These are phyloP conservation scores for Semicossyphus pulcher DNA, from an alignment of 2,113 vertebrate species.

Conservation along the genomic window DNA sequence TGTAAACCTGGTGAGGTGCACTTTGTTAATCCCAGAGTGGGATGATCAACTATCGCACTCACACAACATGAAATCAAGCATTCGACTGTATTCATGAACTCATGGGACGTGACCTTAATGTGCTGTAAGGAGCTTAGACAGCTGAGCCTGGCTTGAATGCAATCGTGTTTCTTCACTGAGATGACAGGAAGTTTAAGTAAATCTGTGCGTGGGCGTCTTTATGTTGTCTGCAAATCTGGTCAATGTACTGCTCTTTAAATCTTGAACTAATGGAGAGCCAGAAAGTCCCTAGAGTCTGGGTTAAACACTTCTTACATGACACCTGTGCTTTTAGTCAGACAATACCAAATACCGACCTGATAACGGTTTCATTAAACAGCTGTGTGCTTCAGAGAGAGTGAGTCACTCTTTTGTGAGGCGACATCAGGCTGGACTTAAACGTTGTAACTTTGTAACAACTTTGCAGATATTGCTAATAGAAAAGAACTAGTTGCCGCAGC, in stretches of 20 bases:
- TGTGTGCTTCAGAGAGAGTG: too few species aligned
- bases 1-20: slow-evolving; percentile 26
- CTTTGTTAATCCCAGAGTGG: slow-evolving; percentile 34
- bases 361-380: too few species aligned
- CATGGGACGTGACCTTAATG: slow-evolving; percentile 58
- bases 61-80: slow-evolving; percentile 8
- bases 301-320: too few species aligned
- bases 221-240: background rate
- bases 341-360: too few species aligned
- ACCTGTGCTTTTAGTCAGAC: too few species aligned
- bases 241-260: background rate
- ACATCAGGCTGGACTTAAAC: too few species aligned
- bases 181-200: slow-evolving; percentile 28
- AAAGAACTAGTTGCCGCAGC: too few species aligned
- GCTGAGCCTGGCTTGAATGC: too few species aligned
- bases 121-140: slow-evolving; percentile 54
- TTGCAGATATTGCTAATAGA: too few species aligned
- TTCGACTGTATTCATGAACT: slow-evolving; percentile 20
- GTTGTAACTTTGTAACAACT: too few species aligned
- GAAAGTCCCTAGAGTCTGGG: too few species aligned
- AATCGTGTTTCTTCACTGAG: background rate
- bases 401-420: too few species aligned
- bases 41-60: slow-evolving; percentile 36
- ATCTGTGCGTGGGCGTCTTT: slow-evolving; percentile 31
- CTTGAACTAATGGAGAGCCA: background rate